phyloP scores from a whole-genome alignment of 2,113 vertebrate genomes.

The Tachuris rubrigastra region DNA sequence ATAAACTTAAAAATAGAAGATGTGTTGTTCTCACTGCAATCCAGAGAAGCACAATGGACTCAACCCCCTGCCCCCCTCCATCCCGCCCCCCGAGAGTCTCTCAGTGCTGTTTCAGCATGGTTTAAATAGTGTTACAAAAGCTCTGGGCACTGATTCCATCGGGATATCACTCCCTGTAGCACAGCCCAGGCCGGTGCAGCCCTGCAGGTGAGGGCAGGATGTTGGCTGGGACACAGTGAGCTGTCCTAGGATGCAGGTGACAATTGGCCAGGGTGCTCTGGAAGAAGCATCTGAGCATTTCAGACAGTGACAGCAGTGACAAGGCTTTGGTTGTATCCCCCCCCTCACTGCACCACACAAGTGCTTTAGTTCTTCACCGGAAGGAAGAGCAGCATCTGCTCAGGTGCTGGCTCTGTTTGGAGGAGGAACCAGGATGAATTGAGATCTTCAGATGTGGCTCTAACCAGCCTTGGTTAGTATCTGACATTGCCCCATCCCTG shows the following conservation, averaged over 20 bases:
- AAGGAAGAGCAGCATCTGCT: conserved; percentile 21
- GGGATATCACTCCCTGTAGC: accelerated
- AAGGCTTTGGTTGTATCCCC: neutral
- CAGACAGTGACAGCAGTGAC: neutral
- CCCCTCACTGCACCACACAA: too few species aligned
- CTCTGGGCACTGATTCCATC: neutral
- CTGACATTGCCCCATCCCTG: neutral
- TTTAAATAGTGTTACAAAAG: neutral
- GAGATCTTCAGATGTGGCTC: neutral
- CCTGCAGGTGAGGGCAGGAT: neutral
- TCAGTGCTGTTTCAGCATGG: neutral
- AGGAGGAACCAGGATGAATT: neutral
- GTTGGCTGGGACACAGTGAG: neutral
- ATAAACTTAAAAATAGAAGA: conserved; percentile 20
- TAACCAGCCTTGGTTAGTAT: neutral
- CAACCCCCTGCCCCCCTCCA: too few species aligned
- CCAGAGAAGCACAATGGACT: neutral
- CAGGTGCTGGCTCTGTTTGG: neutral
- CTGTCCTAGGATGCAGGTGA: neutral
- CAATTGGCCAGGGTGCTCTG: neutral
- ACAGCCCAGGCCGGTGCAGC: neutral
- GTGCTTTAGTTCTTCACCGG: neutral
- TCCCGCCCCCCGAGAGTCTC: neutral
- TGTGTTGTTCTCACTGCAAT: neutral
- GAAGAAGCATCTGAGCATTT: neutral